Percentiles rank a stretch among this genome's conserved stretches.
These are phyloP conservation scores for Poeciliopsis presidionis DNA, from an alignment of 2,797 vertebrate species.

Conservation along the genomic window DNA sequence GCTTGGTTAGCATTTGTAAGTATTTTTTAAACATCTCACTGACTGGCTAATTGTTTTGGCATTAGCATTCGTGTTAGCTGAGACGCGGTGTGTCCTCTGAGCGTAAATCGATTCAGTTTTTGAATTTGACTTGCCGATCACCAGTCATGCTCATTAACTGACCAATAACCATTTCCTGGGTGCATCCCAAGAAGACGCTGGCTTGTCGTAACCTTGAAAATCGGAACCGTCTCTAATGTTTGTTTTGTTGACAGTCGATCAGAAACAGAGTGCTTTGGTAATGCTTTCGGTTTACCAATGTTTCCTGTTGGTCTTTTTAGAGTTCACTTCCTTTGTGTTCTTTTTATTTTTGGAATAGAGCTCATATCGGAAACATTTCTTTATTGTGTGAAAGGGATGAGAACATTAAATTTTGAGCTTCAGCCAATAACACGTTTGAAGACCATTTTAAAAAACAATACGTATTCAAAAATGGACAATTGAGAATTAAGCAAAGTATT, in stretches of 20 bases:
- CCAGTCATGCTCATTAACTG: not conserved
- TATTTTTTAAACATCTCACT: not conserved
- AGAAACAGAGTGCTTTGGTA: not conserved
- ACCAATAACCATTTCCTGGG: not conserved
- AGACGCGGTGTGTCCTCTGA: not conserved
- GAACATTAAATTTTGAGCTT: not conserved
- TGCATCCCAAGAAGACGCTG: not conserved
- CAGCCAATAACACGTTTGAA: not conserved
- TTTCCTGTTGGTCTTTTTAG: not conserved
- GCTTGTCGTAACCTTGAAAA: not conserved
- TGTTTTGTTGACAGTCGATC: not conserved
- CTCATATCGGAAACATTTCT: not conserved
- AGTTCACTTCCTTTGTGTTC: not conserved
- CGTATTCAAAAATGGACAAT: not conserved
- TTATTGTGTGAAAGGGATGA: not conserved
- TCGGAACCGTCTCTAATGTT: not conserved
- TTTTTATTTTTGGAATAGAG: not conserved
- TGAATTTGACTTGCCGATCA: not conserved
- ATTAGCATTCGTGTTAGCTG: not conserved
- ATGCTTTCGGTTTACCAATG: not conserved
- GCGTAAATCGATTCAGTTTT: not conserved
- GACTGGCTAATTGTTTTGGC: not conserved
- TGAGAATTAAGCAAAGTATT: not conserved
- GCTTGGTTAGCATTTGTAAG: not conserved
- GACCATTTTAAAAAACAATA: not conserved